Percentiles rank a stretch among this genome's conserved stretches.
phyloP scores from a whole-genome alignment of 2,113 vertebrate species.

The Burhinus oedicnemus region DNA sequence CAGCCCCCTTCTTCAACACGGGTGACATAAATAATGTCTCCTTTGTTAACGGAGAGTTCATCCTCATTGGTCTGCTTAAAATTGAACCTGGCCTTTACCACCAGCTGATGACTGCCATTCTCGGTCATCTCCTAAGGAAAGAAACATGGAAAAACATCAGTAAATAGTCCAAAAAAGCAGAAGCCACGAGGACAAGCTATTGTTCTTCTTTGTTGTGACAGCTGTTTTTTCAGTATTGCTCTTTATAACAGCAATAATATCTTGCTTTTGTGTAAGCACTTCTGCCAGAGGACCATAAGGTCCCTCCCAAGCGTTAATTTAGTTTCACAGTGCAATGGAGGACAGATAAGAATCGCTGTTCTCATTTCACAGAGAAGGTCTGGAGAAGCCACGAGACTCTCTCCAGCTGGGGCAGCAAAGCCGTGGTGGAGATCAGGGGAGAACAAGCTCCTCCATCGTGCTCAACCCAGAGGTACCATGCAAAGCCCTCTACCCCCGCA shows the following conservation, averaged over 20 bases:
- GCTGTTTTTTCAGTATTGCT: conserved; percentile 31
- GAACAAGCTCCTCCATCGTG: not conserved
- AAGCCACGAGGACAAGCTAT: not conserved
- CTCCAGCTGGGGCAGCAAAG: not conserved
- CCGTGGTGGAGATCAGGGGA: not conserved
- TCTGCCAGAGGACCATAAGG: not conserved
- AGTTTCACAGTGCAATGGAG: not conserved
- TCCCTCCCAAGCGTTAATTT: not conserved
- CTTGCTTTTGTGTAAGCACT: not conserved
- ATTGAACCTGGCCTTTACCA: conserved; percentile 97
- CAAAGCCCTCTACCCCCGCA: not conserved
- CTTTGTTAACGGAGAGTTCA: conserved; percentile 94
- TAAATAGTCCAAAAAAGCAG: not conserved
- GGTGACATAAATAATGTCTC: conserved; percentile 92
- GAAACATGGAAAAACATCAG: not conserved
- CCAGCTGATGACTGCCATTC: conserved; percentile 86
- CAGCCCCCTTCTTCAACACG: conserved; percentile 97
- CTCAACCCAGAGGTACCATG: not conserved
- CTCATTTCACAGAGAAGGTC: not conserved
- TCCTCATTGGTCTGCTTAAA: conserved; percentile 99
- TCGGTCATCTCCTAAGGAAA: conserved; percentile 92
- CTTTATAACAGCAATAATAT: not conserved
- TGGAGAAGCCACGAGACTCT: not conserved
- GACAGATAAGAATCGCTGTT: not conserved
- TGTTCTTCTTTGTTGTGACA: conserved; percentile 41